Evolutionary conservation across 2,797 vertebrate species (phyloP).

Genomic region (Hipposideros larvatus): DNA sequence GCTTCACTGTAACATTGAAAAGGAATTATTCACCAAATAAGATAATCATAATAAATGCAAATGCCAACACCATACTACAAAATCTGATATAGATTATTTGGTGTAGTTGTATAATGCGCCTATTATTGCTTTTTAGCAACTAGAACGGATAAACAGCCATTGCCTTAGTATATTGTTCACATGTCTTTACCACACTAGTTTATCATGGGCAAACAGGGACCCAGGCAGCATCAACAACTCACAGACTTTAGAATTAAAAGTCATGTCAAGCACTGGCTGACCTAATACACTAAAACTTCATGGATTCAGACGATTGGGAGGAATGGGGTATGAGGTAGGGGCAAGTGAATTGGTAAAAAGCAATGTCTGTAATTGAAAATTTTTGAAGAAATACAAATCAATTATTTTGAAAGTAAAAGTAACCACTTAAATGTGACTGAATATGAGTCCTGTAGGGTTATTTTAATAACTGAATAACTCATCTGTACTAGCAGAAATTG

Average conservation of each 20-base stretch:
- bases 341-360: not conserved
- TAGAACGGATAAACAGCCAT: not conserved
- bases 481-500: conserved; percentile 71
- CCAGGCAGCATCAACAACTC: not conserved
- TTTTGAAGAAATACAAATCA: conserved; percentile 45
- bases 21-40: not conserved
- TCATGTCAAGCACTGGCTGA: not conserved
- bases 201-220: not conserved
- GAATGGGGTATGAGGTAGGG: not conserved
- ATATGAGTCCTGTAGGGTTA: conserved; percentile 29
- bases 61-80: not conserved
- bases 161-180: not conserved
- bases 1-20: not conserved
- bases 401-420: conserved; percentile 64
- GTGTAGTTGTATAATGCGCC: not conserved
- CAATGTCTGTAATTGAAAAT: conserved; percentile 3
- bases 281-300: not conserved
- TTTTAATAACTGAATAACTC: conserved; percentile 71
- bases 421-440: conserved; percentile 36
- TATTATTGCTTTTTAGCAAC: not conserved
- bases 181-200: not conserved
- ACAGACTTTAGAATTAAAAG: not conserved
- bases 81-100: not conserved
- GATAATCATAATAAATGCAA: conserved; percentile 19
- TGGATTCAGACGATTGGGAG: not conserved